A percentile compares a stretch with the other conserved stretches of the same genome.
Evolutionary conservation across 2,113 vertebrate genomes (phyloP).

Genomic region (Pomatostomus ruficeps): DNA sequence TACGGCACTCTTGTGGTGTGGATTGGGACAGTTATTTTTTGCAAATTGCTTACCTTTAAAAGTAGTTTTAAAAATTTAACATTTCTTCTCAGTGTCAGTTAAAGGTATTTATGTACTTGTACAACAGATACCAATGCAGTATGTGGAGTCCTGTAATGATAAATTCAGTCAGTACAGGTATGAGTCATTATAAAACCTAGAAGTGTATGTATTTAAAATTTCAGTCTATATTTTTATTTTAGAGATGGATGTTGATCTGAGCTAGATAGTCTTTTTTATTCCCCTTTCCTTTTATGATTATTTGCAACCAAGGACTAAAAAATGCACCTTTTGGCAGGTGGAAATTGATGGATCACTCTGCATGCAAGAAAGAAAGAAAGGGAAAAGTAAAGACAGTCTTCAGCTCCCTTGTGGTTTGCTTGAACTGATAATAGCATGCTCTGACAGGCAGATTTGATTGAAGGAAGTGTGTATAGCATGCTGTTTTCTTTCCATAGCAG

Average conservation of each 20-base stretch:
- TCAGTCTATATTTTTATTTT: not conserved
- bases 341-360: not conserved
- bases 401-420: slow-evolving; percentile 53
- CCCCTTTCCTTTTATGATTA: not conserved
- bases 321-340: not conserved
- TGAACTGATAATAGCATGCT: slow-evolving; percentile 43
- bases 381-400: slow-evolving; percentile 10
- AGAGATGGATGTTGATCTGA: not conserved
- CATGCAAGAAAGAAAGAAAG: not conserved
- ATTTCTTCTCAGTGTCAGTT: not conserved
- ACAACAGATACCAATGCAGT: not conserved
- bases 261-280: slow-evolving; percentile 33
- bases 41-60: not conserved
- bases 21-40: not conserved
- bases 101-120: not conserved
- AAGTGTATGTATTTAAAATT: not conserved
- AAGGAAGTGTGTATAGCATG: not conserved
- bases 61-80: not conserved
- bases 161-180: not conserved
- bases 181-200: not conserved
- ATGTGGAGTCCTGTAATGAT: not conserved
- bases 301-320: not conserved
- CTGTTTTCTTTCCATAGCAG: slow-evolving; percentile 57
- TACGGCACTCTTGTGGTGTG: not conserved
- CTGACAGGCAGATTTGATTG: slow-evolving; percentile 9